Base-by-base conservation (phyloP, 1,140 invertebrate genomes). In the Globodera rostochiensis region DNA sequence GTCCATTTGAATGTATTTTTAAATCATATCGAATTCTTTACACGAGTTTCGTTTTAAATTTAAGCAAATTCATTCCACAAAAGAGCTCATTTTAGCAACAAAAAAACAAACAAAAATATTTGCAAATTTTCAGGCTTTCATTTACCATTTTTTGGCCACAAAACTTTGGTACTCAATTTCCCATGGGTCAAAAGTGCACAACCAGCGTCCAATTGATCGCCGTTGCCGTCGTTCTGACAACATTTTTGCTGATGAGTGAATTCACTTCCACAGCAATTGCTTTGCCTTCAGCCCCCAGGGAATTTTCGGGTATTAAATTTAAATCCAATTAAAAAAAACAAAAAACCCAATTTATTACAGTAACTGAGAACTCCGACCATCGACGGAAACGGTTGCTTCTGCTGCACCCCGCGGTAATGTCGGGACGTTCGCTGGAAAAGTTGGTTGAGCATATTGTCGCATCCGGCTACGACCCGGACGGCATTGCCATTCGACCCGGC, bases 401-500 rank as follows among this genome's bases (percentile, higher is more conserved):
- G 69, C 36, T 47, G 69, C 69, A 71, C 7, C 25, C 69, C 2
- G 13, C 69, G 13, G 69, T 19, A 36, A 6, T 71, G 69, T 15
- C 69, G 9, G 1, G 69, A 4, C 69, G 69, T 19, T 71, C 69
- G 9, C n/a, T 71, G 69, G 69, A 71, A 47, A 36, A 71, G 69
- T 21, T 71, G 69, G 69, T 71, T 6, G 36, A 47, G 11, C 36
- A 19, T 7, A 71, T 71, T 47, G 69, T 71, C 1, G 36, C 25
- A 1, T 71, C 69, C 5, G 69, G 69, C 5, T 71, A 36, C n/a
- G 36, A 19, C 36, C 36, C 7, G 36, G 69, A 47, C 3, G 69
- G 69, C 25, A 47, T 47, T 45, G 69, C 69, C 69, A 71, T 71
- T 47, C 69, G 69, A n/a, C 69, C 69, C 8, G 69, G 69, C 25